These are phyloP conservation scores for Thamnaconus septentrionalis DNA, from an alignment of 2,113 vertebrate genomes.

Conservation along the genomic window DNA sequence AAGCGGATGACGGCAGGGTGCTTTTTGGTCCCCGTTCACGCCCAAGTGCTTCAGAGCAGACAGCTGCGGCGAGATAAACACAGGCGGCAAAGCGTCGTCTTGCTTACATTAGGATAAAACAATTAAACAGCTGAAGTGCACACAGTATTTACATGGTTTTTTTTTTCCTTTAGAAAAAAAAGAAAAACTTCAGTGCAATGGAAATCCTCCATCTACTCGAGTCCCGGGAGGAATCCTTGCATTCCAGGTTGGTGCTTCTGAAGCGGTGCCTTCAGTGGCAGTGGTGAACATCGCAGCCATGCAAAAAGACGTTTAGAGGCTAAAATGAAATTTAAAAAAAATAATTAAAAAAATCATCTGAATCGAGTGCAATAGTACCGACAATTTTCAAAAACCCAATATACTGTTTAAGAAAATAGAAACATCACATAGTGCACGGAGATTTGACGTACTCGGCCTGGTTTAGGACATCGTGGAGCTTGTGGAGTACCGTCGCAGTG, in stretches of 20 bases:
- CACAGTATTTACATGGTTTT: conserved; percentile 42
- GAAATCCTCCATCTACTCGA: conserved; percentile 28
- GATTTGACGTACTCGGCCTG: conserved; percentile 9
- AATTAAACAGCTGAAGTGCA: conserved; percentile 28
- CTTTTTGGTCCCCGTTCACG: conserved; percentile 34
- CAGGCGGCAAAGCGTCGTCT: conserved; percentile 10
- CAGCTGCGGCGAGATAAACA: conserved; percentile 51
- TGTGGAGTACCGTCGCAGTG: too few relatives aligned
- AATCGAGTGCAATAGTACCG: background rate
- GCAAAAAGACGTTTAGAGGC: background rate
- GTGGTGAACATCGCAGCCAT: conserved; percentile 13
- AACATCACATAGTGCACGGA: background rate
- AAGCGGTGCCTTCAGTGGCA: conserved; percentile 34
- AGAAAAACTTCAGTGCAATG: conserved; percentile 48
- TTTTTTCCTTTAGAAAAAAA: too few relatives aligned
- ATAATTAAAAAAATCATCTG: conserved; percentile 5
- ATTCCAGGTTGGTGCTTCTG: conserved; percentile 6
- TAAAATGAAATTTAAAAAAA: conserved; percentile 5
- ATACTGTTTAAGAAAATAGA: conserved; percentile 15
- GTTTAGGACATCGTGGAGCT: background rate
- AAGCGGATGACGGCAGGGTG: conserved; percentile 16
- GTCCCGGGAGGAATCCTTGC: conserved; percentile 17
- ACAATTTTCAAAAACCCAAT: conserved; percentile 9
- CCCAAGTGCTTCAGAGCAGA: conserved; percentile 53
- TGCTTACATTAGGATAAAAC: conserved; percentile 43